phyloP scores from a whole-genome alignment of 2,888 invertebrate species.

The Eristalinus sepulchralis region DNA sequence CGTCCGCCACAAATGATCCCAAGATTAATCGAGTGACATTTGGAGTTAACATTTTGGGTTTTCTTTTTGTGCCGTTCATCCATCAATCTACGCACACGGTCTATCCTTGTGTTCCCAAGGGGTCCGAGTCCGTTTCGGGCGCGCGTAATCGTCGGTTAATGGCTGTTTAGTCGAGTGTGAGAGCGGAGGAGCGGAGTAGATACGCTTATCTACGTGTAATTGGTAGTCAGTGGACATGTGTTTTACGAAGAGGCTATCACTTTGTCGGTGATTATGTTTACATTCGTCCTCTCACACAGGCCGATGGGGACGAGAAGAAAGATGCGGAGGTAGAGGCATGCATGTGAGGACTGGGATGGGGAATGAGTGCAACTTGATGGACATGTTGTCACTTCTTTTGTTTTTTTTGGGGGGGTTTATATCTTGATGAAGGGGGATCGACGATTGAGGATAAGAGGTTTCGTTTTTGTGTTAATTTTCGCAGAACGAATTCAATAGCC shows the following conservation, averaged over 20 bases:
- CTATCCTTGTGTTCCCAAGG: constrained; percentile 1
- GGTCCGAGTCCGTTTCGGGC: background rate
- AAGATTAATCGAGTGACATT: constrained; percentile 70
- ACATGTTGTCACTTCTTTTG: background rate
- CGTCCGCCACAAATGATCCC: constrained; percentile 59
- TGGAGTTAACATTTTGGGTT: constrained; percentile 59
- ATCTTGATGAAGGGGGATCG: background rate
- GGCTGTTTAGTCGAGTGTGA: constrained; percentile 55
- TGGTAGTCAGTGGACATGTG: constrained; percentile 70
- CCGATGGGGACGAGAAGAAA: background rate
- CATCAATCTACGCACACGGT: constrained; percentile 43
- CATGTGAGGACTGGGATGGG: background rate
- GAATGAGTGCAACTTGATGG: background rate
- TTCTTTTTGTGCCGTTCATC: constrained; percentile 44
- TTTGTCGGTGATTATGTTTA: constrained; percentile 67
- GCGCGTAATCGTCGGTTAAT: constrained; percentile 49
- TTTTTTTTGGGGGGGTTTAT: background rate
- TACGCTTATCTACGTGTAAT: constrained; percentile 67
- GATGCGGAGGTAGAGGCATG: background rate
- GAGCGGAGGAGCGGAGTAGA: constrained; percentile 40
- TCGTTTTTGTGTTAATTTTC: too few species aligned
- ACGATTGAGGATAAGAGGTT: background rate
- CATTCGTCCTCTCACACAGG: constrained; percentile 34
- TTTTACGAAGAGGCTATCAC: constrained; percentile 62
- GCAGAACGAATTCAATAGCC: too few species aligned